These are phyloP conservation scores for Dendropsophus ebraccatus DNA, from an alignment of 2,113 vertebrate genomes.

Conservation along the genomic window DNA sequence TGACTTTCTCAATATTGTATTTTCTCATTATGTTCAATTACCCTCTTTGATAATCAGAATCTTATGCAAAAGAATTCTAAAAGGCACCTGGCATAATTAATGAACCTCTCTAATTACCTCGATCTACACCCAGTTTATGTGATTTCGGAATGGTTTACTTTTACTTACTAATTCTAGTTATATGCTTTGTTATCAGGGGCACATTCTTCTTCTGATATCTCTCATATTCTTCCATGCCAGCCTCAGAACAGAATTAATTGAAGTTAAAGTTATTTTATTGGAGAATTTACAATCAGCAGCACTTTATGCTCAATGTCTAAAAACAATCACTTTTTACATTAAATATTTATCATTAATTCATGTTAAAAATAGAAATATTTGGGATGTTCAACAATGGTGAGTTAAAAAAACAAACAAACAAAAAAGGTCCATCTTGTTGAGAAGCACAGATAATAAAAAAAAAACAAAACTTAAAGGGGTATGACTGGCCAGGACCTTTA, in stretches of 20 bases:
- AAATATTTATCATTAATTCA: too few species aligned
- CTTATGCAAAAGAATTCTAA: not conserved
- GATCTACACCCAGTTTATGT: not conserved
- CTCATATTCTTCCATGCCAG: not conserved
- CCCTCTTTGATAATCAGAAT: conserved; percentile 7
- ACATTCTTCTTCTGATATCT: not conserved
- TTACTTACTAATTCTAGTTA: not conserved
- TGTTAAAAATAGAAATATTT: too few species aligned
- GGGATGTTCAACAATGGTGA: too few species aligned
- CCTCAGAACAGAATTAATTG: not conserved
- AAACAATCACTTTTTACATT: too few species aligned
- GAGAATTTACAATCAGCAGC: too few species aligned
- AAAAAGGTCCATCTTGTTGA: too few species aligned
- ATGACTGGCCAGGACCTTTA: too few species aligned
- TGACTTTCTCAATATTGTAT: conserved; percentile 23
- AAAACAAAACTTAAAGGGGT: too few species aligned
- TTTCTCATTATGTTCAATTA: conserved; percentile 13
- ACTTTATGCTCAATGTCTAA: too few species aligned
- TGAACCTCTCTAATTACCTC: not conserved
- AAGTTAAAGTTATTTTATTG: not conserved
- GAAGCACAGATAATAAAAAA: too few species aligned
- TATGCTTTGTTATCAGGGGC: not conserved
- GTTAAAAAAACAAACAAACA: too few species aligned
- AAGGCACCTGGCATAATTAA: not conserved
- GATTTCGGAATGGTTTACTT: not conserved